Base-by-base conservation (phyloP, 2,888 invertebrate species). In the Thymelicus lineola region DNA sequence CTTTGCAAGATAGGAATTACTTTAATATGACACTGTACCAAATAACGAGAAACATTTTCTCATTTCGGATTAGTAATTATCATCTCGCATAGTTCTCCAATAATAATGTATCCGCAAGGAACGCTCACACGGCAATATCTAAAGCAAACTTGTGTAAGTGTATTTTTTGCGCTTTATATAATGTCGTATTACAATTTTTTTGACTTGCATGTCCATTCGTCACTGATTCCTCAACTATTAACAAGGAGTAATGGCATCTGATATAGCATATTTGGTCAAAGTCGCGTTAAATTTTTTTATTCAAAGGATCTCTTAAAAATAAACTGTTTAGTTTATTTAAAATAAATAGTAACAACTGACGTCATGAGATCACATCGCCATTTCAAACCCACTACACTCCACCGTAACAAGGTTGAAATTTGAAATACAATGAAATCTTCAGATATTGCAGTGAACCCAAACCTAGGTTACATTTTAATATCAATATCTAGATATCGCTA, bases 401-500 rank as follows among this genome's bases (percentile, higher is more conserved):
- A 42, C 42, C 42, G 12, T 12, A 42, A 42, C 9, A 42, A 42
- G 12, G 42, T 42, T 42, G 4, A 42, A 53, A 17, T 53, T 53
- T 28, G 53, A n/a, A 53, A 4, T 5, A 20, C 5, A 10, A 3
- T 17, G 15, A 17, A 7, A 7, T 17, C 9, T 15, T 28, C 15
- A 35, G 45, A 35, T 45, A 66, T 38, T 42, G 38, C 50, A 66
- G 28, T 20, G 12, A 28, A 5, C 10, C 57, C 20, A 12, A 67
- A 48, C 46, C 59, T 46, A 58, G 36, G 14, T 50, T 36, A 38
- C 42, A 38, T 48, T 66, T 38, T 12, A 73, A 73, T 73, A 71
- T 65, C 65, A 71, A 68, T 68, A 70, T 70, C 59, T 59, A 66
- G 66, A 48, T 50, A 61, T 62, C 63, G 42, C 58, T 69, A 50